Evolutionary conservation across 1,140 invertebrate genomes (phyloP).

Genomic region (Drosophila lowei): DNA sequence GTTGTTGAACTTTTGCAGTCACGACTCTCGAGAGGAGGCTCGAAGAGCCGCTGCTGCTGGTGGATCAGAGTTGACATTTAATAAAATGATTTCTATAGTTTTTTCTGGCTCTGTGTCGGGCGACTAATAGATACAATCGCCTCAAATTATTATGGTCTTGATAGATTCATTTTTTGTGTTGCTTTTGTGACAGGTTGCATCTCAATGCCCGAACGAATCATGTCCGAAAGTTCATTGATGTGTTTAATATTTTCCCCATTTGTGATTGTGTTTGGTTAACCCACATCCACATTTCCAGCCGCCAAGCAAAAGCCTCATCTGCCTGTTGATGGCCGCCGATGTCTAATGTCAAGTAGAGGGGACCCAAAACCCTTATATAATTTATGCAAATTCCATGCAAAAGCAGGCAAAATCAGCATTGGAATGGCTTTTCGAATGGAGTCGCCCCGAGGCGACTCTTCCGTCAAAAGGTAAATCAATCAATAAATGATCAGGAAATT

Average conservation of each 20-base stretch:
- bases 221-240: constrained; percentile 59
- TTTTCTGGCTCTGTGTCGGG: constrained; percentile 19
- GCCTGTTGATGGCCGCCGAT: not conserved
- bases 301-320: not conserved
- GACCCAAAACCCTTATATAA: constrained; percentile 38
- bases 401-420: constrained; percentile 1
- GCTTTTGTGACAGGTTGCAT: constrained; percentile 68
- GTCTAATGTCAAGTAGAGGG: constrained; percentile 25
- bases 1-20: constrained; percentile 79
- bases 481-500: constrained; percentile 68
- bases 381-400: constrained; percentile 74
- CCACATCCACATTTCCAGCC: constrained; percentile 51
- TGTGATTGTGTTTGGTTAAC: constrained; percentile 42
- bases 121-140: constrained; percentile 69
- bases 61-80: constrained; percentile 67
- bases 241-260: constrained; percentile 52
- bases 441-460: constrained; percentile 45
- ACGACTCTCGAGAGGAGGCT: constrained; percentile 45
- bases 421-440: constrained; percentile 17
- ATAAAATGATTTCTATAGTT: constrained; percentile 68
- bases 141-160: constrained; percentile 75
- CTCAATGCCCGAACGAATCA: constrained; percentile 8
- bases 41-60: constrained; percentile 26
- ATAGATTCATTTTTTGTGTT: constrained; percentile 55
- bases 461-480: constrained; percentile 71